phyloP scores from a whole-genome alignment of 2,113 vertebrate genomes.

The Ornithorhynchus anatinus region DNA sequence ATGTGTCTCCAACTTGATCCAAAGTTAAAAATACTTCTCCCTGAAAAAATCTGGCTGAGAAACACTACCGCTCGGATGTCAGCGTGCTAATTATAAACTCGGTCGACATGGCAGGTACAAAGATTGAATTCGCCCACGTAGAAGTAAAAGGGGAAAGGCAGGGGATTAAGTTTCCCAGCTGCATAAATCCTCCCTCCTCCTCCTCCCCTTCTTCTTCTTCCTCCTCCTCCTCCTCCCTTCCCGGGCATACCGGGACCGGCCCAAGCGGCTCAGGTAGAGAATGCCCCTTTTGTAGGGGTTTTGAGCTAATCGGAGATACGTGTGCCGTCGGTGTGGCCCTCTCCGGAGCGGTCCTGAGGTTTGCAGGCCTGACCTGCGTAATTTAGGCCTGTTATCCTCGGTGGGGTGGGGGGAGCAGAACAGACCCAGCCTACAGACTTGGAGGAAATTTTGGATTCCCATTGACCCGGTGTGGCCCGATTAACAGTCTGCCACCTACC shows the following conservation, averaged over 20 bases:
- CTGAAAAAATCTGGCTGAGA: slow-evolving; percentile 46
- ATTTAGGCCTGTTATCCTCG: too few relatives aligned
- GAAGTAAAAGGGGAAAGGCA: slow-evolving; percentile 23
- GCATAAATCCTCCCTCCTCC: background rate
- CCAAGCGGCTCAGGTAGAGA: background rate
- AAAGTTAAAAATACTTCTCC: slow-evolving; percentile 42
- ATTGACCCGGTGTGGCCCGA: too few relatives aligned
- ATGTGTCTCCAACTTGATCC: slow-evolving; percentile 19
- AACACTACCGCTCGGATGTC: slow-evolving; percentile 42
- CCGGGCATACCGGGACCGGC: slow-evolving; percentile 1
- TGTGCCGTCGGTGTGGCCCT: too few relatives aligned
- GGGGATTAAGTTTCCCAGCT: slow-evolving; percentile 35
- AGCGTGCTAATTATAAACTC: slow-evolving; percentile 57
- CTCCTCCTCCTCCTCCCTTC: background rate
- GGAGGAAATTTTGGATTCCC: too few relatives aligned
- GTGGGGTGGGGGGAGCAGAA: too few relatives aligned
- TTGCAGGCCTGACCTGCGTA: too few relatives aligned
- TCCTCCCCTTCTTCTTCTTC: background rate
- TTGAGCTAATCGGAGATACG: background rate
- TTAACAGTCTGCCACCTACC: too few relatives aligned
- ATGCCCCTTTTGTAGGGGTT: background rate
- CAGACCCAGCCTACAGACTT: too few relatives aligned
- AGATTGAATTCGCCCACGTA: slow-evolving; percentile 37
- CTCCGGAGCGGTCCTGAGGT: too few relatives aligned
- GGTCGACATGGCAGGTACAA: slow-evolving; percentile 47